Evolutionary conservation across 2,113 vertebrate species (phyloP).

Genomic region (Acrocephalus kingi): DNA sequence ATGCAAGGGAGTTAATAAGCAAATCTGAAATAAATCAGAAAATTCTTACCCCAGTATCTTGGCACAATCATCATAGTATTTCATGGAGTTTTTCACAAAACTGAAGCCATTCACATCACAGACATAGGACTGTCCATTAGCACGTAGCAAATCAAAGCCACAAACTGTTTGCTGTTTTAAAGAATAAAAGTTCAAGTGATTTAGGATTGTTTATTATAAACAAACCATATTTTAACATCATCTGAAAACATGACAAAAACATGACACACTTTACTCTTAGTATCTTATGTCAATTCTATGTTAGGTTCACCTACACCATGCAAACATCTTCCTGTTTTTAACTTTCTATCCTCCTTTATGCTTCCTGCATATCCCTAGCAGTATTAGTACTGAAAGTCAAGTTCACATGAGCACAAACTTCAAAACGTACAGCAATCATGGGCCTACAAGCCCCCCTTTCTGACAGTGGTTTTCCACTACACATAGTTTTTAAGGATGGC

Average conservation of each 20-base stretch:
- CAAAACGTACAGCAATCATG: neutral
- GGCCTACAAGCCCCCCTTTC: neutral
- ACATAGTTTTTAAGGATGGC: neutral
- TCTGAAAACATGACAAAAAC: neutral
- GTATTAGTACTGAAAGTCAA: neutral
- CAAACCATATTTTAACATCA: neutral
- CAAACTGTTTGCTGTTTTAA: constrained; percentile 89
- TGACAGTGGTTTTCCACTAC: neutral
- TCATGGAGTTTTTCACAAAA: constrained; percentile 95
- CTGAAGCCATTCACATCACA: constrained; percentile 93
- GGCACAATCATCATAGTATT: constrained; percentile 92
- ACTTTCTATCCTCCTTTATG: neutral
- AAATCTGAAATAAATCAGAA: neutral
- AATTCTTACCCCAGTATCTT: constrained; percentile 88
- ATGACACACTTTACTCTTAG: neutral
- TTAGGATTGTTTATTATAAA: neutral
- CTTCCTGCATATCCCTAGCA: neutral
- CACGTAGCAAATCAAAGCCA: constrained; percentile 89
- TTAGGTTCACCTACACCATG: neutral
- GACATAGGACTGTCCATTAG: constrained; percentile 91
- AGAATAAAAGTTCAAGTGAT: constrained; percentile 42
- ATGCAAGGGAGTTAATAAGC: neutral
- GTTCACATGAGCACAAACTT: neutral
- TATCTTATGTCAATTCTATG: neutral
- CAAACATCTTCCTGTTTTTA: neutral